Conservation (phyloP, 2,888 invertebrate species). For the Toxonevra muliebris region DNA sequence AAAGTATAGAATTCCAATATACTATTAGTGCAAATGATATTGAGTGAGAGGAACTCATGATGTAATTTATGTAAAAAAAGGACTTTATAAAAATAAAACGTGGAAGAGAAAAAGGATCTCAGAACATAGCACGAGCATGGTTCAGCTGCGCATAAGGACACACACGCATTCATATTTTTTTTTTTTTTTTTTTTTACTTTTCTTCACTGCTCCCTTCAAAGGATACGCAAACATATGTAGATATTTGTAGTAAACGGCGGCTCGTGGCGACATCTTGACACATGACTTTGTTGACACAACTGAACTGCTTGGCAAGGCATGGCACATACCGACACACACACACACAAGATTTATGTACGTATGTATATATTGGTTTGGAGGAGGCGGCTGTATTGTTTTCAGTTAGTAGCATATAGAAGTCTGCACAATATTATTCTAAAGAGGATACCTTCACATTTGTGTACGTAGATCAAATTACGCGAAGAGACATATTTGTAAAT, state of each 20-base stretch:
- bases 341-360: background rate
- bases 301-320: background rate
- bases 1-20: constrained; percentile 10
- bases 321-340: constrained; percentile 23
- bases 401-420: too few species aligned
- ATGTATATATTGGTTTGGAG: constrained; percentile 11
- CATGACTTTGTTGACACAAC: constrained; percentile 57
- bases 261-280: constrained; percentile 52
- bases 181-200: background rate
- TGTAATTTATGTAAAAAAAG: constrained; percentile 14
- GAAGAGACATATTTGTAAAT: too few species aligned
- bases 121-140: constrained; percentile 25
- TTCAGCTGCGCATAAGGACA: constrained; percentile 10
- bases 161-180: constrained; percentile 3
- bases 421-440: too few species aligned
- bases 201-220: constrained; percentile 35
- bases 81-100: constrained; percentile 25
- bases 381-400: background rate
- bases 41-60: background rate
- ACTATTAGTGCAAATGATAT: constrained; percentile 7
- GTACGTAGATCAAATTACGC: too few species aligned
- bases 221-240: constrained; percentile 31
- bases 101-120: constrained; percentile 14
- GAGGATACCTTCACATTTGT: too few species aligned
- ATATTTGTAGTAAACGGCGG: constrained; percentile 38